Evolutionary conservation across 2,797 vertebrate species (phyloP), one percentile per base, ranked within the genome.

Genomic region (Tolypeutes matacus): DNA sequence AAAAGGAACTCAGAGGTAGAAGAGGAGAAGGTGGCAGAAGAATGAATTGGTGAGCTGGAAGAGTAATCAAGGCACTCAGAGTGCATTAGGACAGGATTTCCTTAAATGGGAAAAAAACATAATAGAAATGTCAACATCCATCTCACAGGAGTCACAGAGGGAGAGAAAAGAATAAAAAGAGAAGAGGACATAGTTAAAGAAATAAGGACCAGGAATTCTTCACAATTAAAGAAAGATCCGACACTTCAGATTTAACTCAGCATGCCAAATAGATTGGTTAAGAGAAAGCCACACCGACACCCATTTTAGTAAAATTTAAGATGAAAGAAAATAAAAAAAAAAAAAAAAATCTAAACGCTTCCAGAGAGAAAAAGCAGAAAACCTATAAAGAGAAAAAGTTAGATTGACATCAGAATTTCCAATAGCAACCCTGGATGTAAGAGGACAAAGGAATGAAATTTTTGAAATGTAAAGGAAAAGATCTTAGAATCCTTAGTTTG

Each of bases 331-430:
- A 75, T 67, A n/a, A 56, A 53, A 42, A n/a, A 80, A 89, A 21
- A 81, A 86, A n/a, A n/a, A n/a, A n/a, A n/a, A n/a, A n/a, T 29
- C n/a, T 60, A 51, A 75, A 95, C 36, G 34, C 58, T 86, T 67
- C 73, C 25, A 34, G 39, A 42, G 2, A 39, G n/a, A 58, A 87
- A 29, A 81, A 18, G 8, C 39, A 81, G 75, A 67, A 89, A 76
- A 69, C 21, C 51, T 34, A 18, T n/a, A 49, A 84, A 36, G 46
- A 17, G 73, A 62, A 95, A 93, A 34, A 65, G 82, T 23, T 18
- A 39, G 49, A 67, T 6, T 31, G 39, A 23, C 64, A 65, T 39
- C 69, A 1, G 27, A 53, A 5, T 49, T 49, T 81, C 86, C 51
- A 49, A 36, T 5, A 78, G 27, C 14, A 73, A 36, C 31, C 18